These are phyloP conservation scores for Drosophila seguyi DNA, from an alignment of 1,140 invertebrate species.

Conservation along the genomic window DNA sequence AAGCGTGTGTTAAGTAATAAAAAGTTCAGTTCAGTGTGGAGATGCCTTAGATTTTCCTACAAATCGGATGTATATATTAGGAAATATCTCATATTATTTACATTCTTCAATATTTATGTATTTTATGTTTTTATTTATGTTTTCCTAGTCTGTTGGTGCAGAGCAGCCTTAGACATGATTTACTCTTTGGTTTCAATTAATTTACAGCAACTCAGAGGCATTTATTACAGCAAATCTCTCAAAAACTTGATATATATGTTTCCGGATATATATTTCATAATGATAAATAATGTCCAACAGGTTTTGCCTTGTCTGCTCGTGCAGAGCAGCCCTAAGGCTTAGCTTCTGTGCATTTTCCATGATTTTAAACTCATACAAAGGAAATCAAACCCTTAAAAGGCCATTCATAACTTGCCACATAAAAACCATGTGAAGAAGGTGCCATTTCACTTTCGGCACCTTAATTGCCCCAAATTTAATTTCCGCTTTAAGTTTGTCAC, in stretches of 20 bases:
- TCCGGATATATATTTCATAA: background rate
- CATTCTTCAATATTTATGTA: no score
- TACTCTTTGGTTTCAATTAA: background rate
- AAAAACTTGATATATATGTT: background rate
- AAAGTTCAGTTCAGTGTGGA: no score
- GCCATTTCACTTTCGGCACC: conserved; percentile 17
- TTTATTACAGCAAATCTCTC: background rate
- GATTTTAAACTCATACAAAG: no score
- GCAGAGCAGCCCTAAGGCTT: background rate
- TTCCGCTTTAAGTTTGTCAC: conserved; percentile 76
- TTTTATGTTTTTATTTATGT: no score
- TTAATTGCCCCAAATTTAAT: conserved; percentile 79
- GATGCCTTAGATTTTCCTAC: no score
- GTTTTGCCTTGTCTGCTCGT: background rate
- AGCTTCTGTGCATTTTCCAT: background rate
- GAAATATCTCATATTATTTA: no score
- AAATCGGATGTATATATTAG: no score
- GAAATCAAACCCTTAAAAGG: background rate
- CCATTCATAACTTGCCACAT: background rate
- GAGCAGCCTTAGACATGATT: background rate
- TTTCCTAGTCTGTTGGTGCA: background rate
- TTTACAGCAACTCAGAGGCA: no score
- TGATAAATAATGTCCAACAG: no score
- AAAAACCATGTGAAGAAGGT: conserved; percentile 12
- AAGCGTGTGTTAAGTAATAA: no score